Evolutionary conservation across 2,113 vertebrate genomes (phyloP), one percentile per base, ranked within the genome.

Genomic region (Rostratula benghalensis): DNA sequence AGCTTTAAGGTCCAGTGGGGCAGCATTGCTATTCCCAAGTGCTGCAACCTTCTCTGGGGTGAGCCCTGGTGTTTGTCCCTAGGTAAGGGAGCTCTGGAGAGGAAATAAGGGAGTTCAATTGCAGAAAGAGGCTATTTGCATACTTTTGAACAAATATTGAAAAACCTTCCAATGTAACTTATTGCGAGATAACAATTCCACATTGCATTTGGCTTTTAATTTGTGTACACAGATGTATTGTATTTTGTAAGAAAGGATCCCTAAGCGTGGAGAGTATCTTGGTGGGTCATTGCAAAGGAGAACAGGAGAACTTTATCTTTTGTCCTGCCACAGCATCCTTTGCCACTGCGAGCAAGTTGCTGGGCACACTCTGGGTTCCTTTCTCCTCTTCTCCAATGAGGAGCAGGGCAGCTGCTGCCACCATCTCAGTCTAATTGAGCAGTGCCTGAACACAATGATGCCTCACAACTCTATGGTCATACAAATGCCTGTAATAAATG

Each of bases 161-260:
- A n/a, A 87, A 70, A 20, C 4, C 12, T 78, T 59, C 39, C 30
- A 35, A 1, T 0, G 0, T 35, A 59, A 25, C 14, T 35, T 30
- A 24, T 37, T 64, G 46, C 53, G n/a, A 69, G 43, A 19, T 27
- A 45, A 27, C 69, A 51, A 65, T 35, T 56, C 43, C 37, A 37
- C 2, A 0, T 33, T 51, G 19, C 60, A 28, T 56, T 67, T 89
- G 70, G 43, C 18, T 79, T 65, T 90, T 67, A 41, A 33, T 41
- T 65, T 71, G n/a, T 3, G 0, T 8, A 7, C 7, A 1, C 70
- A 31, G 59, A 33, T 20, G 19, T 35, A 22, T 30, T 3, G 7
- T 31, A 10, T 45, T 73, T 31, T 8, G 2, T 23, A 39, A 46
- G 1, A 3, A 37, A 81, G 35, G 28, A 19, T 78, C 31, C 88